Evolutionary conservation across 2,888 invertebrate species (phyloP).

Genomic region (Adelphocoris suturalis): DNA sequence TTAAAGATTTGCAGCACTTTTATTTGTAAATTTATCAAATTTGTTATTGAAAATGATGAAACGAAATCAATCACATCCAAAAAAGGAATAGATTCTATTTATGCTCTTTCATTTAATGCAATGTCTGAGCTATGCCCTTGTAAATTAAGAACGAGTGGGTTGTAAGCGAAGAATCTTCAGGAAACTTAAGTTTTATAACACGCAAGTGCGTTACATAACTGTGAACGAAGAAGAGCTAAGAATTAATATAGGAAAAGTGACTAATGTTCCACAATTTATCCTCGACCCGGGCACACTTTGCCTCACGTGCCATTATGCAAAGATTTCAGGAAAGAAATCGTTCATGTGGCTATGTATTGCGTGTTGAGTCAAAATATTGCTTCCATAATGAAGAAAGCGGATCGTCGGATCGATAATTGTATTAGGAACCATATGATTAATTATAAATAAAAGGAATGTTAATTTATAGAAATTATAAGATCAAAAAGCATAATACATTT

Average conservation of each 20-base stretch:
- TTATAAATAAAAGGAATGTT: no score
- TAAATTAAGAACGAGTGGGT: no score
- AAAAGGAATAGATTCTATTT: no score
- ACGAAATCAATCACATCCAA: no score
- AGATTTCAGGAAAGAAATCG: not conserved
- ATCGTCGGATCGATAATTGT: not conserved
- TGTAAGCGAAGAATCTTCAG: not conserved
- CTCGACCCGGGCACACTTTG: not conserved
- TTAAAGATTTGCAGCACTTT: no score
- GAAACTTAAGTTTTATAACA: not conserved
- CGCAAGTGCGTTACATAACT: not conserved
- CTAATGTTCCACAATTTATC: constrained; percentile 26
- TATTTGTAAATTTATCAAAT: no score
- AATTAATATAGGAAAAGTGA: constrained; percentile 2
- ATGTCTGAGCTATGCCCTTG: no score
- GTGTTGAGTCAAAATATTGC: not conserved
- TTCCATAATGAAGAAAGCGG: not conserved
- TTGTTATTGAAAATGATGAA: no score
- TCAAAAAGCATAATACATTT: no score
- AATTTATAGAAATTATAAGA: no score
- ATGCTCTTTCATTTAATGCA: no score
- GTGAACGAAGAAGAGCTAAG: not conserved
- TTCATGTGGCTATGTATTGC: not conserved
- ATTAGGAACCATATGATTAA: no score
- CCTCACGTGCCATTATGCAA: constrained; percentile 32